Percentiles rank a stretch among this genome's conserved stretches.
These are phyloP conservation scores for Machimus atricapillus DNA, from an alignment of 2,888 invertebrate genomes.

Conservation along the genomic window DNA sequence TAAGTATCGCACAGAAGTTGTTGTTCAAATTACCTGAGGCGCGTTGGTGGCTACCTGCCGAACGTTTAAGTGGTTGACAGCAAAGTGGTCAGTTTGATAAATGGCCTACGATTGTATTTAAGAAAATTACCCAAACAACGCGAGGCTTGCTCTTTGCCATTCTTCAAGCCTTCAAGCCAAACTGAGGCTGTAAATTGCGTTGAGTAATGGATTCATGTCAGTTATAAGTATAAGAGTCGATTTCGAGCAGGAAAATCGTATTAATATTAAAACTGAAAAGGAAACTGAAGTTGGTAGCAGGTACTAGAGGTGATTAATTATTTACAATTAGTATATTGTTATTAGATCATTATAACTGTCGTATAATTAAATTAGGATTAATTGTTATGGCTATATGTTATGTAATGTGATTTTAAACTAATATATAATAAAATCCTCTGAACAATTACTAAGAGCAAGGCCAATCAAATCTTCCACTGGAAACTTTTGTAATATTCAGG, in stretches of 20 bases:
- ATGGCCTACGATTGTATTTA: background rate
- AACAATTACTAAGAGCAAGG: background rate
- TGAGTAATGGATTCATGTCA: background rate
- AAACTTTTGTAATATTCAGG: background rate
- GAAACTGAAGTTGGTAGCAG: background rate
- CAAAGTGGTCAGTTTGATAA: background rate
- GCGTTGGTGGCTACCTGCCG: background rate
- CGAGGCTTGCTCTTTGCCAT: background rate
- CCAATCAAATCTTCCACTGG: background rate
- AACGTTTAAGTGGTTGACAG: background rate
- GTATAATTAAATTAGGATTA: background rate
- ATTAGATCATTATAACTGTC: background rate
- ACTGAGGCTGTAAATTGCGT: background rate
- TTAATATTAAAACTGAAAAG: background rate
- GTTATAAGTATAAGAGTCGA: background rate
- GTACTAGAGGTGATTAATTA: background rate
- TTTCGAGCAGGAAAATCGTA: background rate
- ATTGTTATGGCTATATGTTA: background rate
- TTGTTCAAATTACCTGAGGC: background rate
- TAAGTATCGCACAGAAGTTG: background rate
- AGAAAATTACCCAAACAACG: background rate
- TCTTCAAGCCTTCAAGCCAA: background rate
- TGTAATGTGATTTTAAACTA: too few relatives aligned
- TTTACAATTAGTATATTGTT: background rate
- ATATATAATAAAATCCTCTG: too few relatives aligned